phyloP scores from a whole-genome alignment of 2,113 vertebrate species.

The Nibea coibor region DNA sequence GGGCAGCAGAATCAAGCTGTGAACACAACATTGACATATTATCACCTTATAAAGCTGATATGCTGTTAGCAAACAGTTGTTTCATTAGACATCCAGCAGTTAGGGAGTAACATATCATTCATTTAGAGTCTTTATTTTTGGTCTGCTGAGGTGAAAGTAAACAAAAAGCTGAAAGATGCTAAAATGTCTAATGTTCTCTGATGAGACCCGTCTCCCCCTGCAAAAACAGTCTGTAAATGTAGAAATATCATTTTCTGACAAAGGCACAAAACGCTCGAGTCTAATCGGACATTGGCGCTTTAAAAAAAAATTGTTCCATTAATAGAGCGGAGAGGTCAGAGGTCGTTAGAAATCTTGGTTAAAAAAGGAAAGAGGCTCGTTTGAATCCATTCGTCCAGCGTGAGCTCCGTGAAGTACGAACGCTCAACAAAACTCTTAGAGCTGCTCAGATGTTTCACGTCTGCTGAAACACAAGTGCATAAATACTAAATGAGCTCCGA shows the following conservation, averaged over 20 bases:
- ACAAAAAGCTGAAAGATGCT: not conserved
- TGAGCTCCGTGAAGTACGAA: slow-evolving; percentile 18
- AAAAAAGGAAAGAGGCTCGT: slow-evolving; percentile 31
- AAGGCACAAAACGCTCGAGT: not conserved
- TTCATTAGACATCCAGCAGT: not conserved
- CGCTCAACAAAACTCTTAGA: not conserved
- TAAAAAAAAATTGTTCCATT: slow-evolving; percentile 5
- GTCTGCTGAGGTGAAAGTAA: too few relatives aligned
- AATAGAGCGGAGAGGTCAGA: slow-evolving; percentile 7
- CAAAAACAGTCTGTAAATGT: not conserved
- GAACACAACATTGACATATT: not conserved
- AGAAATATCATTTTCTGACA: not conserved
- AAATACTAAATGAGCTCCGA: slow-evolving; percentile 12
- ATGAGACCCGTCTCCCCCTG: not conserved
- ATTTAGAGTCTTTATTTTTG: too few relatives aligned
- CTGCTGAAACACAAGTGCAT: not conserved
- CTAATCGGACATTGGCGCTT: not conserved
- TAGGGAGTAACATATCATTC: not conserved
- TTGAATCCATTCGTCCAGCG: slow-evolving; percentile 15
- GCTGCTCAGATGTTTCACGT: not conserved
- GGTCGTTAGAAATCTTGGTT: slow-evolving; percentile 7
- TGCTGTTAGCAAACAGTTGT: not conserved
- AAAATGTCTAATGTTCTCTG: not conserved
- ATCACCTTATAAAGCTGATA: not conserved
- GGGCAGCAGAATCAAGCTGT: not conserved